Evolutionary conservation across 2,797 vertebrate genomes (phyloP), one percentile per base, ranked within the genome.

Genomic region (Fringilla coelebs): DNA sequence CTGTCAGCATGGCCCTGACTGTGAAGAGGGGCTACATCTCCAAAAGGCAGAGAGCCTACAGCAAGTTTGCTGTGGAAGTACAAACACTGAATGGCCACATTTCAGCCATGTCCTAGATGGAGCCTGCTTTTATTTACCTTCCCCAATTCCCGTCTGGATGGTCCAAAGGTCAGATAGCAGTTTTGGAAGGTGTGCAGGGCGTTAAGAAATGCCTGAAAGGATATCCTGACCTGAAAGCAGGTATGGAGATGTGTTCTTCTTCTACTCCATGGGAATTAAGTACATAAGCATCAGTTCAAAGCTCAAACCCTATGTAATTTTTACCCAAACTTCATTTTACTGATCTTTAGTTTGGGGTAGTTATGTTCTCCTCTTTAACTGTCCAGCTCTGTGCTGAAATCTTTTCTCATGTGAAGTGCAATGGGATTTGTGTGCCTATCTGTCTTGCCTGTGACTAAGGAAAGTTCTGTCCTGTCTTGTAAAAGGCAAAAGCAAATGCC

Each of bases 371-470:
- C 17, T 82, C 84, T 82, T 63, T 88, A 89, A 58, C 55, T 70
- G 60, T 57, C 52, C 74, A 73, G 40, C 29, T 79, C 36, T 11
- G 11, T 2, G 5, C 82, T 61, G 49, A 40, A 4, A 11, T 51
- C n/a, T 82, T 54, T 74, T 74, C 36, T 88, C 25, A n/a, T 4
- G 25, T 48, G 46, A 94, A 82, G 17, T 24, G 45, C 57, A 68
- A 17, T 13, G 32, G 62, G 67, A 94, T 73, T 68, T 93, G 40
- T 38, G 18, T 24, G 29, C 34, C 48, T 80, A 82, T 79, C 76
- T 95, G 83, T 70, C 91, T 94, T 73, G 88, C 93, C 93, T 85
- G 62, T 49, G 55, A 91, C 89, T 88, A 95, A 29, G 45, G 70
- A 43, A 94, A 88, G 41, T 75, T 86, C 46, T 68, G 43, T 89